phyloP scores from a whole-genome alignment of 2,888 invertebrate species.

The Augiades crinisus region DNA sequence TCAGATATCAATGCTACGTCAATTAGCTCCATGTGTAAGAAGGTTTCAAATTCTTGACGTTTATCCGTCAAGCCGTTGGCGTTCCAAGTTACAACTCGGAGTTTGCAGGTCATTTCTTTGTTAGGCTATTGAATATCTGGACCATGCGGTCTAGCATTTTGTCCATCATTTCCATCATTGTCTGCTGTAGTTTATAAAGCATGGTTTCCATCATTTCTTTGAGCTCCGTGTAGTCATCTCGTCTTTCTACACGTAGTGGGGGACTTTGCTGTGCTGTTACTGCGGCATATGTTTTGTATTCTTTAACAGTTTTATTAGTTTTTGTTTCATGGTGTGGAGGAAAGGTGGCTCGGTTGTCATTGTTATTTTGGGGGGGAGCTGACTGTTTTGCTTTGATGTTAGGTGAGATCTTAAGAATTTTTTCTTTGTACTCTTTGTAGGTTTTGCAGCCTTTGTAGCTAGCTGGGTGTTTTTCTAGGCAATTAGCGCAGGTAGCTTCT shows the following conservation, averaged over 20 bases:
- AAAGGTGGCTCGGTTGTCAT: too few species aligned
- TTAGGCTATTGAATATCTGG: constrained; percentile 25
- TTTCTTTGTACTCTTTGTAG: neutral
- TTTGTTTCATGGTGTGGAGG: too few species aligned
- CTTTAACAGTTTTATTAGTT: too few species aligned
- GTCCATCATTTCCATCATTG: constrained; percentile 29
- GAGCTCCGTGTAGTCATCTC: too few species aligned
- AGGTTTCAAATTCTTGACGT: constrained; percentile 30
- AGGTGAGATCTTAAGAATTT: too few species aligned
- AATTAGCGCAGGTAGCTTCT: constrained; percentile 22
- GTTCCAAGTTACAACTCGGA: constrained; percentile 32
- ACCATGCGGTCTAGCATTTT: constrained; percentile 31
- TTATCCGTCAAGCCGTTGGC: constrained; percentile 32
- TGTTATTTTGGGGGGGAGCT: too few species aligned
- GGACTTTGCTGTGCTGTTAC: too few species aligned
- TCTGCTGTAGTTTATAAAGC: constrained; percentile 9
- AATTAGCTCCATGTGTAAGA: constrained; percentile 29
- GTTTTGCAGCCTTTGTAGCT: neutral
- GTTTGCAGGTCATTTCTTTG: constrained; percentile 16
- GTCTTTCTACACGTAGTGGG: too few species aligned
- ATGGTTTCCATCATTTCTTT: neutral
- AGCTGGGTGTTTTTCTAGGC: neutral
- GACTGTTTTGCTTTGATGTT: too few species aligned
- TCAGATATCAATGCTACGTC: constrained; percentile 35
- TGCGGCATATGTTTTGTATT: too few species aligned